Conservation (phyloP, 2,888 invertebrate genomes). For the Leucophenga maculata region DNA sequence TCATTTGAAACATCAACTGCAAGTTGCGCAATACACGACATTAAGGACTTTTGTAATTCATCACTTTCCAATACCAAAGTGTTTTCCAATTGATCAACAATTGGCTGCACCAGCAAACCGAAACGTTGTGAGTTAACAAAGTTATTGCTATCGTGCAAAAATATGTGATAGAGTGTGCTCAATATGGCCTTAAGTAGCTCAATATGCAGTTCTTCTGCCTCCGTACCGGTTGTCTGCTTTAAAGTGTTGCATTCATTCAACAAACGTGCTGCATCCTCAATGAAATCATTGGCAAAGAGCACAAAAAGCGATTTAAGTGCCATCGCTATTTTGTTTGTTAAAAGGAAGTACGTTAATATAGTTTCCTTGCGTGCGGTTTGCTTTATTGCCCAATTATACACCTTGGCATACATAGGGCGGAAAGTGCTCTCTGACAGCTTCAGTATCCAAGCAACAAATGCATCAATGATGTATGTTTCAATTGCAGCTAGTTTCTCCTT, state of each 20-base stretch:
- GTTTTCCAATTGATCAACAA: conserved; percentile 92
- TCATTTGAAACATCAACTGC: conserved; percentile 88
- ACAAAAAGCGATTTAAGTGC: conserved; percentile 90
- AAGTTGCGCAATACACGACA: conserved; percentile 87
- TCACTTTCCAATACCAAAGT: conserved; percentile 74
- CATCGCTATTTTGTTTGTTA: conserved; percentile 85
- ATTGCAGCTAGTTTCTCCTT: conserved; percentile 74
- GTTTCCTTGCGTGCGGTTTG: conserved; percentile 71
- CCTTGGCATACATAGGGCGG: conserved; percentile 87
- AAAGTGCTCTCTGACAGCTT: conserved; percentile 93
- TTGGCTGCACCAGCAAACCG: conserved; percentile 85
- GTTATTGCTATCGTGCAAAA: conserved; percentile 86
- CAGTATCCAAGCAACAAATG: conserved; percentile 85
- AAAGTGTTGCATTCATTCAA: conserved; percentile 81
- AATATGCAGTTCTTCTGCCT: conserved; percentile 54
- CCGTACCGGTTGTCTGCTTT: conserved; percentile 72
- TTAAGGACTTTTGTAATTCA: conserved; percentile 77
- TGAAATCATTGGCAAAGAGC: conserved; percentile 89
- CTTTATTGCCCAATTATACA: conserved; percentile 88
- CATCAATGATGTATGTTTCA: conserved; percentile 83
- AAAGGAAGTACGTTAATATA: conserved; percentile 80
- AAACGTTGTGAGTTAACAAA: conserved; percentile 90
- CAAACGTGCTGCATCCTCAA: conserved; percentile 85
- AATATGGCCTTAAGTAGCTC: conserved; percentile 79
- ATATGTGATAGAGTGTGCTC: conserved; percentile 83